A percentile compares a stretch with the other conserved stretches of the same genome.
These are phyloP conservation scores for Vanessa cardui DNA, from an alignment of 2,888 invertebrate genomes.

Conservation along the genomic window DNA sequence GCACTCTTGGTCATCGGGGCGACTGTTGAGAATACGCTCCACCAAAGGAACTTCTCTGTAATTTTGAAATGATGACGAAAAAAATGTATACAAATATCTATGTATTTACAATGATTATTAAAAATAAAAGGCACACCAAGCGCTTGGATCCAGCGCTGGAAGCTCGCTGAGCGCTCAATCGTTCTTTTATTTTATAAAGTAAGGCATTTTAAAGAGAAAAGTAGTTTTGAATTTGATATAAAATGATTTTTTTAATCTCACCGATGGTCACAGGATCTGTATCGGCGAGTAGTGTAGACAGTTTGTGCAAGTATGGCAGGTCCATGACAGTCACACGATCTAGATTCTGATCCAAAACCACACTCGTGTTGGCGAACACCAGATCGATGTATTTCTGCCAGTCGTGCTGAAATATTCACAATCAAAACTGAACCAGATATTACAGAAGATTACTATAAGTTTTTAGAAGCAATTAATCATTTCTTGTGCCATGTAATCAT, in stretches of 20 bases:
- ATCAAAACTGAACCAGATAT: slow-evolving; percentile 10
- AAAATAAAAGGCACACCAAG: too few species aligned
- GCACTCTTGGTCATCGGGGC: slow-evolving; percentile 83
- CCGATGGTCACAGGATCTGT: slow-evolving; percentile 82
- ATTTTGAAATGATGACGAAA: not conserved
- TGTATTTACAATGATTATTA: too few species aligned
- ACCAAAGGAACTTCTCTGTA: slow-evolving; percentile 87
- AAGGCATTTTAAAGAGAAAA: not conserved
- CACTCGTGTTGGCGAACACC: slow-evolving; percentile 83
- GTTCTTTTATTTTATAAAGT: too few species aligned
- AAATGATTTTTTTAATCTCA: slow-evolving; percentile 44
- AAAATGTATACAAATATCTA: too few species aligned
- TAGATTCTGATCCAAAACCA: slow-evolving; percentile 69
- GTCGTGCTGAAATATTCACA: slow-evolving; percentile 77
- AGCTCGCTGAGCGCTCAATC: too few species aligned
- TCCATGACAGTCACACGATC: slow-evolving; percentile 87
- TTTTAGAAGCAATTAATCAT: not conserved
- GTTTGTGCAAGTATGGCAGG: slow-evolving; percentile 84
- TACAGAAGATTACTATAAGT: not conserved
- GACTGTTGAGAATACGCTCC: slow-evolving; percentile 86
- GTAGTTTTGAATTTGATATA: slow-evolving; percentile 39
- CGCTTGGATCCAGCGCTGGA: too few species aligned
- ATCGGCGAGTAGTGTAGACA: slow-evolving; percentile 78
- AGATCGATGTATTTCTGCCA: slow-evolving; percentile 84
- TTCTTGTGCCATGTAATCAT: not conserved